Evolutionary conservation across 2,113 vertebrate species (phyloP).

Genomic region (Eleginops maclovinus): DNA sequence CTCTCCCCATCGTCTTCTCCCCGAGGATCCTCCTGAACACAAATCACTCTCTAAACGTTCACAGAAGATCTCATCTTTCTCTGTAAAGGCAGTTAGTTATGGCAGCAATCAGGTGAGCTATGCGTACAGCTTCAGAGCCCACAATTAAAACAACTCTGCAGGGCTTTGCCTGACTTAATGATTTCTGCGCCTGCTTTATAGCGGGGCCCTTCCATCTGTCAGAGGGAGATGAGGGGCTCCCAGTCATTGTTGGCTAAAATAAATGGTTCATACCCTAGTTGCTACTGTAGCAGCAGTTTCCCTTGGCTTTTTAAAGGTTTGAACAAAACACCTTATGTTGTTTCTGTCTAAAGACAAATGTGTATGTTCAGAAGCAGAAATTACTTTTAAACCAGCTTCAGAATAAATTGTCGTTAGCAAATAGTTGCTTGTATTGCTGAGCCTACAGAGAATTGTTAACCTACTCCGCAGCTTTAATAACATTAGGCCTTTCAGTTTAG

Average conservation of each 20-base stretch:
- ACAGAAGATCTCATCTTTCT: constrained; percentile 64
- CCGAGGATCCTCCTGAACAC: constrained; percentile 55
- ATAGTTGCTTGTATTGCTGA: not conserved
- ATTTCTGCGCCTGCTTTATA: constrained; percentile 75
- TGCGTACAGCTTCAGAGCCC: constrained; percentile 59
- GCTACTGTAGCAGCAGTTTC: constrained; percentile 44
- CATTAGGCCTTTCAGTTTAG: not conserved
- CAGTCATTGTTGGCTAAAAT: constrained; percentile 71
- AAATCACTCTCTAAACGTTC: constrained; percentile 72
- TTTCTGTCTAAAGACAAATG: constrained; percentile 12
- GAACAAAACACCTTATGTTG: constrained; percentile 10
- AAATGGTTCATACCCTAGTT: constrained; percentile 48
- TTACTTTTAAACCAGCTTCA: not conserved
- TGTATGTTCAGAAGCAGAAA: not conserved
- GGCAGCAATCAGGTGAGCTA: constrained; percentile 72
- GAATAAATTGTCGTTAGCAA: not conserved
- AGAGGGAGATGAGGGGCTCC: constrained; percentile 70
- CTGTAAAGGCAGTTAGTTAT: constrained; percentile 67
- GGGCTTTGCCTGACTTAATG: constrained; percentile 77
- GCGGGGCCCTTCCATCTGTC: constrained; percentile 77
- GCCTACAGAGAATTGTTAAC: not conserved
- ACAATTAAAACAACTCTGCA: constrained; percentile 75
- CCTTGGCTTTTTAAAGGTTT: constrained; percentile 37
- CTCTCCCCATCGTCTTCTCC: constrained; percentile 39
- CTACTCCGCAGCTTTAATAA: not conserved